Conservation (phyloP, 2,113 vertebrate genomes). For the Lanius collurio region DNA sequence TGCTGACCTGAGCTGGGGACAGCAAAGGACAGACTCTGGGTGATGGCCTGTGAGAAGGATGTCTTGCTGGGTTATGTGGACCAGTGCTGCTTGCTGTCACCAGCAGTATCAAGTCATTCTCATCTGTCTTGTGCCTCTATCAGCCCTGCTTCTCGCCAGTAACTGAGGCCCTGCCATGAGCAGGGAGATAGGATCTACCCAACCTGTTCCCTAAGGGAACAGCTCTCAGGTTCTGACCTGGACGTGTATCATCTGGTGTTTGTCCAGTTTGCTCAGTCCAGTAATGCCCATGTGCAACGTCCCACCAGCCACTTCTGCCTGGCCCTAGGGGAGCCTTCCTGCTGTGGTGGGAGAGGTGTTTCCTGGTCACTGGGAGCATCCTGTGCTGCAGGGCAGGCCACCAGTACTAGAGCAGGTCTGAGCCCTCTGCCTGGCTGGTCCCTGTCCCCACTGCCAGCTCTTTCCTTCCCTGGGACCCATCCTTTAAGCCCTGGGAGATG, state of each 20-base stretch:
- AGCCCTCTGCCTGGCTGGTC: neutral
- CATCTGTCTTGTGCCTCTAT: neutral
- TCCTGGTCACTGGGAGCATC: neutral
- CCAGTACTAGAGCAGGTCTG: neutral
- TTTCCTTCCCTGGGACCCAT: neutral
- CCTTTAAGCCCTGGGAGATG: neutral
- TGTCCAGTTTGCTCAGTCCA: neutral
- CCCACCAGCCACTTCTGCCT: neutral
- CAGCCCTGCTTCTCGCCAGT: neutral
- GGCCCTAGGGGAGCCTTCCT: neutral
- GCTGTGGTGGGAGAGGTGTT: neutral
- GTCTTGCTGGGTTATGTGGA: neutral
- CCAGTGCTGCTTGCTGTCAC: neutral
- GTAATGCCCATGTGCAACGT: neutral
- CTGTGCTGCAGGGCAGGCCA: neutral
- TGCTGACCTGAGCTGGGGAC: neutral
- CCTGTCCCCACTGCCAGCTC: neutral
- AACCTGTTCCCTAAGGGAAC: neutral
- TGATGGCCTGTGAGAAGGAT: neutral
- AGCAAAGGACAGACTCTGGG: neutral
- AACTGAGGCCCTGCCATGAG: neutral
- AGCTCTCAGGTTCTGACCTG: neutral
- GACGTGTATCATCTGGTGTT: neutral
- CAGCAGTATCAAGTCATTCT: neutral
- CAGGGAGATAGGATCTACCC: neutral